Conservation (phyloP, 2,888 invertebrate species). For the Octonoba sinensis region DNA sequence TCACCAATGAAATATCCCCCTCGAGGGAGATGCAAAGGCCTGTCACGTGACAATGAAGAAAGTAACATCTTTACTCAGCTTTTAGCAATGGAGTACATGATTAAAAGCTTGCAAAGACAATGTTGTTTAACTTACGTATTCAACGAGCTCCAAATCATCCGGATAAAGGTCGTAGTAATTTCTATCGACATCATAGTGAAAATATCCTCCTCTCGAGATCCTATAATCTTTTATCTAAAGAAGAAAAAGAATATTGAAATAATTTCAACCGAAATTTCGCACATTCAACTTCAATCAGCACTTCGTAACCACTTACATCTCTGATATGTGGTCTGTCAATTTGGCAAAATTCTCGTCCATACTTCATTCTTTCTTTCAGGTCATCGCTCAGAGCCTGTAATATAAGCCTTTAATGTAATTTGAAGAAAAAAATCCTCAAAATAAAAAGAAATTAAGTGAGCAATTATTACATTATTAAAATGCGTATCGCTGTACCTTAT, state of each 20-base stretch:
- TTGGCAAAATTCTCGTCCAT: slow-evolving; percentile 37
- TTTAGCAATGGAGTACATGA: no score
- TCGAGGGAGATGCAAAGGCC: no score
- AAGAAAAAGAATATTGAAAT: not conserved
- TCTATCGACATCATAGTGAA: slow-evolving; percentile 16
- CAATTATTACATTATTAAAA: no score
- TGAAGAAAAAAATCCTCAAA: no score
- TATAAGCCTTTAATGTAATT: not conserved
- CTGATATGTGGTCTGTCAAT: slow-evolving; percentile 25
- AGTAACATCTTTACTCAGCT: no score
- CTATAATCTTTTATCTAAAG: slow-evolving; percentile 19
- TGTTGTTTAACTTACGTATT: slow-evolving; percentile 12
- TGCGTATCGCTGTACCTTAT: no score
- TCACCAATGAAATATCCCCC: no score
- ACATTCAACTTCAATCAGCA: not conserved
- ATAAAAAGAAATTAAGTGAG: no score
- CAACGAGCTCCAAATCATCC: not conserved
- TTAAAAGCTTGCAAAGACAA: no score
- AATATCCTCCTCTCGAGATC: slow-evolving; percentile 30
- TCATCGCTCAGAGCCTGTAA: not conserved
- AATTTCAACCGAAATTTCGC: not conserved
- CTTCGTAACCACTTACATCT: slow-evolving; percentile 10
- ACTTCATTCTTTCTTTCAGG: slow-evolving; percentile 19
- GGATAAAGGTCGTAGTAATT: slow-evolving; percentile 20
- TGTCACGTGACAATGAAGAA: no score